Percentiles rank a stretch among this genome's conserved stretches.
These are phyloP conservation scores for Agriopis marginaria DNA, from an alignment of 2,888 invertebrate species.

Conservation along the genomic window DNA sequence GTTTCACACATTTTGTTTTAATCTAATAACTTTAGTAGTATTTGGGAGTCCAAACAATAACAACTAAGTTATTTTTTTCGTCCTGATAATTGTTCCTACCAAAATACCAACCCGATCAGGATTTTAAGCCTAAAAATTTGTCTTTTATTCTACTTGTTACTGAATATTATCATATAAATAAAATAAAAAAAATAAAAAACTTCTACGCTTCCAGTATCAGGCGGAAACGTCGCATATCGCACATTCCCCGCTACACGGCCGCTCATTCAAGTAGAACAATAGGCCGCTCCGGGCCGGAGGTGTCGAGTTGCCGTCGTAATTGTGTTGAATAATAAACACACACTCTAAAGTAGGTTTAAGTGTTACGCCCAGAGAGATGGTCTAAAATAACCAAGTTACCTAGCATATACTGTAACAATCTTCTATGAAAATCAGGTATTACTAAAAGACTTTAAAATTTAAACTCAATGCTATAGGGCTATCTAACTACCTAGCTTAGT, in stretches of 20 bases:
- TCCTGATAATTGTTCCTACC: too few species aligned
- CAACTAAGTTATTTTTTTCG: too few species aligned
- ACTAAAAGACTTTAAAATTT: background rate
- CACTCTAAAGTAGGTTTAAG: conserved; percentile 11
- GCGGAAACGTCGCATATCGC: conserved; percentile 3
- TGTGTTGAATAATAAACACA: conserved; percentile 19
- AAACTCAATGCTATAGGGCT: too few species aligned
- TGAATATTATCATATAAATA: too few species aligned
- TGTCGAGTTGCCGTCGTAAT: conserved; percentile 30
- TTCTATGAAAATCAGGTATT: background rate
- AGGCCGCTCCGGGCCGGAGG: conserved; percentile 27
- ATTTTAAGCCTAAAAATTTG: too few species aligned
- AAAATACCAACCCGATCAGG: too few species aligned
- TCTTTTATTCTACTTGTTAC: too few species aligned
- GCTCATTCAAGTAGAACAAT: conserved; percentile 28
- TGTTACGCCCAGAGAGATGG: background rate
- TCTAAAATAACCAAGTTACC: background rate
- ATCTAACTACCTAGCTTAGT: too few species aligned
- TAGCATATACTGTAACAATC: background rate
- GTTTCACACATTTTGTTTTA: too few species aligned
- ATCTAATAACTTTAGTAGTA: too few species aligned
- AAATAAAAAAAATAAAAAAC: background rate
- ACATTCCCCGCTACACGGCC: conserved; percentile 9
- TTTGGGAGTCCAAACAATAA: too few species aligned
- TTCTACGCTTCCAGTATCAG: background rate